Conservation (phyloP, 2,797 vertebrate species). For the Vultur gryphus region DNA sequence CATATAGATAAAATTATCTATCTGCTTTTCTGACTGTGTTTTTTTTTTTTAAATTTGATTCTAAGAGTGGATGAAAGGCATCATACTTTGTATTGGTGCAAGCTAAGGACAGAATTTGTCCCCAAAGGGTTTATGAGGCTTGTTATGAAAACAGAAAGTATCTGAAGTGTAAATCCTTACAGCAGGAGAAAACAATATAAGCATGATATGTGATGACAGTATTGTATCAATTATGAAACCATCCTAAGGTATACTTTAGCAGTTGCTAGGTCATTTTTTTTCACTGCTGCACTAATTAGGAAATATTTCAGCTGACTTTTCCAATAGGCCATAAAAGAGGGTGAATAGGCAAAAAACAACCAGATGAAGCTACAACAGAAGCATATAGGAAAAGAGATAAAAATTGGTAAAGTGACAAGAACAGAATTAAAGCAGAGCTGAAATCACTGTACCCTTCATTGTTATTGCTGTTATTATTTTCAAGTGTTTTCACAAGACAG, state of each 20-base stretch:
- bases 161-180: slow-evolving; percentile 18
- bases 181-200: background rate
- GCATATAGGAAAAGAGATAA: background rate
- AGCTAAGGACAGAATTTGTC: background rate
- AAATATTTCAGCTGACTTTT: slow-evolving; percentile 12
- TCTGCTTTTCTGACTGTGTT: background rate
- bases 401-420: background rate
- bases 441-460: background rate
- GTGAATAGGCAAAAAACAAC: background rate
- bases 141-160: slow-evolving; percentile 6
- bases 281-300: background rate
- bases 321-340: background rate
- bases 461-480: background rate
- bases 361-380: background rate
- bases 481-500: background rate
- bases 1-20: background rate
- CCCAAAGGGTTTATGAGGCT: slow-evolving; percentile 17
- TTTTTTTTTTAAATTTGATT: background rate
- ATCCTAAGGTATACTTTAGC: background rate
- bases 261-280: background rate
- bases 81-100: background rate
- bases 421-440: background rate
- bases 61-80: background rate
- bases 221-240: background rate
- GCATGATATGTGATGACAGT: background rate